A percentile compares a stretch with the other conserved stretches of the same genome.
Conservation (phyloP, 2,797 vertebrate genomes). For the Rhabdomys pumilio region DNA sequence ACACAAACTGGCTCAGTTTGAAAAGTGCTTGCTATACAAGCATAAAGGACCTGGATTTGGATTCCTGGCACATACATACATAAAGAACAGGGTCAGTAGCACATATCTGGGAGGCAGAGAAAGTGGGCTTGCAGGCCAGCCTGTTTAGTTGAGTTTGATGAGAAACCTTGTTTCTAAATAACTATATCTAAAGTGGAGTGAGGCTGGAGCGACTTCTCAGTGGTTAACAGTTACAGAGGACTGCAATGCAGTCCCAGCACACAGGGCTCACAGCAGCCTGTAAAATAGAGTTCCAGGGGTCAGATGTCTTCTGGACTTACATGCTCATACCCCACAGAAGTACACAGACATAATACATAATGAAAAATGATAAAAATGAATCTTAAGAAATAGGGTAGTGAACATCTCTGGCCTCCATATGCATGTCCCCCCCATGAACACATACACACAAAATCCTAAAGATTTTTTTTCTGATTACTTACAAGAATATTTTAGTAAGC, state of each 20-base stretch:
- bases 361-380: neutral
- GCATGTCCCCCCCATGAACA: neutral
- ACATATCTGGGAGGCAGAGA: neutral
- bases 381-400: neutral
- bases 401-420: neutral
- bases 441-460: neutral
- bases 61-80: neutral
- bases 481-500: constrained; percentile 10
- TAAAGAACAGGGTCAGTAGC: neutral
- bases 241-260: neutral
- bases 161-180: neutral
- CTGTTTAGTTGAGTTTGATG: neutral
- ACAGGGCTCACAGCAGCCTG: neutral
- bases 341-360: neutral
- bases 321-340: neutral
- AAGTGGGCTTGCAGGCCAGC: neutral
- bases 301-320: neutral
- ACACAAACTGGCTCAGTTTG: neutral
- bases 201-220: neutral
- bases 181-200: neutral
- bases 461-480: neutral
- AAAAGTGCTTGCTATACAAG: neutral
- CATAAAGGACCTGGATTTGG: neutral
- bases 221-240: neutral
- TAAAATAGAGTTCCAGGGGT: neutral